These are phyloP conservation scores for Gymnocypris eckloni DNA, from an alignment of 2,797 vertebrate genomes.

Conservation along the genomic window DNA sequence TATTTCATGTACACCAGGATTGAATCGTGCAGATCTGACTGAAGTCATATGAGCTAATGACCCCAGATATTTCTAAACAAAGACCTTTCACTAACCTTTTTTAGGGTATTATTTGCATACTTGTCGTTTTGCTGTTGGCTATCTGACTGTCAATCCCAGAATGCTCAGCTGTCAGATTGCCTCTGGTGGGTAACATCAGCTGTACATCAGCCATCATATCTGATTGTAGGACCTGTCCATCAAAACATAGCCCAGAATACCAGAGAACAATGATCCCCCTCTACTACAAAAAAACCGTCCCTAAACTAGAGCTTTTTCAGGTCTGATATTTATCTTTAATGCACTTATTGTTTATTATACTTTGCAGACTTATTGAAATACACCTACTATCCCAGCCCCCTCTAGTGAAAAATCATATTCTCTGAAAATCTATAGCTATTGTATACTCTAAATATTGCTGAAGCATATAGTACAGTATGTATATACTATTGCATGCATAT, in stretches of 20 bases:
- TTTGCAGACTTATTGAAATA: not conserved
- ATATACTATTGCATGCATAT: not conserved
- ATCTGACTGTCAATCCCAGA: not conserved
- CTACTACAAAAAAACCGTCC: not conserved
- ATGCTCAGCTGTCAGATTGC: not conserved
- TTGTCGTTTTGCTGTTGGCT: not conserved
- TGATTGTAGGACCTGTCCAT: constrained; percentile 10
- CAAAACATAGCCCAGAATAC: not conserved
- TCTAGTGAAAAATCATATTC: too few relatives aligned
- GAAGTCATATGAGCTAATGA: not conserved
- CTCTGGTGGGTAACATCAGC: not conserved
- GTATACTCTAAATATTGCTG: not conserved
- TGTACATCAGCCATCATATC: not conserved
- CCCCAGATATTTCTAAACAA: not conserved
- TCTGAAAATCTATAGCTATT: not conserved
- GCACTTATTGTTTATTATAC: too few relatives aligned
- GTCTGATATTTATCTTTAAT: not conserved
- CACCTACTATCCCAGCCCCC: too few relatives aligned
- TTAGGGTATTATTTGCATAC: not conserved
- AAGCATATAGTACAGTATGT: not conserved
- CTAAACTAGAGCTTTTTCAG: not conserved
- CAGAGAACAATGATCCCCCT: not conserved
- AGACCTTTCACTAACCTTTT: not conserved
- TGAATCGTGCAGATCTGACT: constrained; percentile 1
- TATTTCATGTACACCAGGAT: not conserved